A percentile compares a stretch with the other conserved stretches of the same genome.
phyloP scores from a whole-genome alignment of 2,113 vertebrate genomes.

The Dasyprocta punctata region DNA sequence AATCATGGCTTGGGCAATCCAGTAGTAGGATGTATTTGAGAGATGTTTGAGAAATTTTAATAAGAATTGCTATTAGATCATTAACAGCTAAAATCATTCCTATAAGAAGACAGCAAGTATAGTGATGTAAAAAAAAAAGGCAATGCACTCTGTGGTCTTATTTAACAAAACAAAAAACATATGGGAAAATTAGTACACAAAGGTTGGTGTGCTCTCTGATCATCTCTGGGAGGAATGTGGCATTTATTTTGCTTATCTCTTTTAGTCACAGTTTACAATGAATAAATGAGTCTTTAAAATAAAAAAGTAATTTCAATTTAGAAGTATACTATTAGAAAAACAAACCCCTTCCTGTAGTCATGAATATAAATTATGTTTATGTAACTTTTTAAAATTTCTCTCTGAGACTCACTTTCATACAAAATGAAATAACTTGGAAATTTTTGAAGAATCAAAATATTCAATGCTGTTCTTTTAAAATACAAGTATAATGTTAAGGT shows the following conservation, averaged over 20 bases:
- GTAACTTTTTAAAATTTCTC: background rate
- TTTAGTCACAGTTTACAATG: constrained; percentile 13
- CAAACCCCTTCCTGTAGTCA: background rate
- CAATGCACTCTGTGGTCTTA: background rate
- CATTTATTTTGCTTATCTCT: background rate
- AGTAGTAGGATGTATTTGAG: background rate
- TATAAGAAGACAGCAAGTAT: background rate
- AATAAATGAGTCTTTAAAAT: background rate
- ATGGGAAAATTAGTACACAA: background rate
- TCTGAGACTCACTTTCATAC: background rate
- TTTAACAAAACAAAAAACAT: background rate
- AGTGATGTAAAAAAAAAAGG: background rate
- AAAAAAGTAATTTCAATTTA: constrained; percentile 3
- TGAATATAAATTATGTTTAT: background rate
- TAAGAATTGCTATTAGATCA: background rate
- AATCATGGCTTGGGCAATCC: background rate
- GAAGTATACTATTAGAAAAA: background rate
- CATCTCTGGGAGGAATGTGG: background rate
- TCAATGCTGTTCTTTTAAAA: background rate
- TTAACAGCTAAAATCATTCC: background rate
- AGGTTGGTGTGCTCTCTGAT: background rate
- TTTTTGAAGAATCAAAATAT: background rate
- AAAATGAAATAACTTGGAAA: constrained; percentile 42
- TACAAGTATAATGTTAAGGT: background rate
- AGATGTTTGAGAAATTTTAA: background rate